A percentile compares a stretch with the other conserved stretches of the same genome.
Evolutionary conservation across 2,113 vertebrate genomes (phyloP).

Genomic region (Asarcornis scutulata): DNA sequence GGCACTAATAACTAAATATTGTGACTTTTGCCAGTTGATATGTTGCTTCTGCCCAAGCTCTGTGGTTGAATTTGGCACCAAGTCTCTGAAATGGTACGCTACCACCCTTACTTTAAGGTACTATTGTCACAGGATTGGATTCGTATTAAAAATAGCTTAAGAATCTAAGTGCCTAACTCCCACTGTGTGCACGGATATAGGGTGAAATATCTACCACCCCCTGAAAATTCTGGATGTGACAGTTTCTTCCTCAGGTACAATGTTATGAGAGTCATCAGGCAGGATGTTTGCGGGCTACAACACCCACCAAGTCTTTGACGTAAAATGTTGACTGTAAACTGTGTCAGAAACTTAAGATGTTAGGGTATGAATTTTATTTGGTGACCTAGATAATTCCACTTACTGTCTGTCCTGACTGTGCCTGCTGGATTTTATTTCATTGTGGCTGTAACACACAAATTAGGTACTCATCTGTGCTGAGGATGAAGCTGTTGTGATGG

Average conservation of each 20-base stretch:
- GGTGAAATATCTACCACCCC: background rate
- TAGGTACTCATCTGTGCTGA: too few relatives aligned
- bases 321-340: background rate
- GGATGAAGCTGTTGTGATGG: background rate
- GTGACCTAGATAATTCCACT: background rate
- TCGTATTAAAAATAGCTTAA: background rate
- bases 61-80: background rate
- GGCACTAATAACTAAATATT: background rate
- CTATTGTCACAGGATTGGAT: too few relatives aligned
- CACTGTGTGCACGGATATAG: too few relatives aligned
- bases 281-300: background rate
- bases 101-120: too few relatives aligned
- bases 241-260: background rate
- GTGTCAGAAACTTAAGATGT: background rate
- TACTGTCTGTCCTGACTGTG: background rate
- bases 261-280: background rate
- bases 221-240: background rate
- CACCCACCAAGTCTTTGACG: background rate
- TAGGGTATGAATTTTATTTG: background rate
- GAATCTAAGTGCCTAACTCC: background rate
- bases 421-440: background rate
- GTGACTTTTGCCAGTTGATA: background rate
- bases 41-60: background rate
- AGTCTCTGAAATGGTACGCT: background rate
- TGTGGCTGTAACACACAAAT: background rate